phyloP scores from a whole-genome alignment of 1,140 invertebrate genomes.

The Macrotrachela quadricornifera region DNA sequence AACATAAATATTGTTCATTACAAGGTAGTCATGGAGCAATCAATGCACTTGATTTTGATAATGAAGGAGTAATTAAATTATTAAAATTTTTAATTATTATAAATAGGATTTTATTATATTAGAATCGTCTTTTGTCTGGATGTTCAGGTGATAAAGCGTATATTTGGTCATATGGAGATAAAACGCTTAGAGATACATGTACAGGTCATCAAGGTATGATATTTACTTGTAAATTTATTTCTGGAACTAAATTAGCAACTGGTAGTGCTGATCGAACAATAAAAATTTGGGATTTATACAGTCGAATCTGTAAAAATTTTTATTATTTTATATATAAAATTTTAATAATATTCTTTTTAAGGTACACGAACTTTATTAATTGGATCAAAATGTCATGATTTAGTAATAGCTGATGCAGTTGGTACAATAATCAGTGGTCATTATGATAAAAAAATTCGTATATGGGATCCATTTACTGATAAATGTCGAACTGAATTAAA shows the following conservation, averaged over 20 bases:
- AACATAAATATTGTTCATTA: slow-evolving; percentile 49
- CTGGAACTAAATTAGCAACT: slow-evolving; percentile 37
- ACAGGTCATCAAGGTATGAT: slow-evolving; percentile 85
- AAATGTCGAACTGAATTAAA: slow-evolving; percentile 36
- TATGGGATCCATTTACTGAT: slow-evolving; percentile 62
- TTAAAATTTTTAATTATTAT: neutral
- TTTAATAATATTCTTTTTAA: slow-evolving; percentile 21
- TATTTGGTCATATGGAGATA: slow-evolving; percentile 70
- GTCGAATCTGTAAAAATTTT: slow-evolving; percentile 58
- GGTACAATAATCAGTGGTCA: slow-evolving; percentile 71
- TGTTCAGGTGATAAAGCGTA: slow-evolving; percentile 83
- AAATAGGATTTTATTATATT: slow-evolving; percentile 12
- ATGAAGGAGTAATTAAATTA: slow-evolving; percentile 33
- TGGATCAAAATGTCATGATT: slow-evolving; percentile 80
- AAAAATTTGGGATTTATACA: slow-evolving; percentile 85
- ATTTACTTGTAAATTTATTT: slow-evolving; percentile 28
- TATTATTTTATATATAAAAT: neutral
- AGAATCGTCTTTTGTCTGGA: slow-evolving; percentile 55
- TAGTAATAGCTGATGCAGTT: slow-evolving; percentile 65
- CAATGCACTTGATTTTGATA: slow-evolving; percentile 82
- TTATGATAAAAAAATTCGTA: slow-evolving; percentile 82
- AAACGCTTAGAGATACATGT: slow-evolving; percentile 65
- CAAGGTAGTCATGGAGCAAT: slow-evolving; percentile 74
- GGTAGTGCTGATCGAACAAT: slow-evolving; percentile 82
- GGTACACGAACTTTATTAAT: slow-evolving; percentile 87